Evolutionary conservation across 2,888 invertebrate species (phyloP), one percentile per base, ranked within the genome.

Genomic region (Ypsolopha sequella): DNA sequence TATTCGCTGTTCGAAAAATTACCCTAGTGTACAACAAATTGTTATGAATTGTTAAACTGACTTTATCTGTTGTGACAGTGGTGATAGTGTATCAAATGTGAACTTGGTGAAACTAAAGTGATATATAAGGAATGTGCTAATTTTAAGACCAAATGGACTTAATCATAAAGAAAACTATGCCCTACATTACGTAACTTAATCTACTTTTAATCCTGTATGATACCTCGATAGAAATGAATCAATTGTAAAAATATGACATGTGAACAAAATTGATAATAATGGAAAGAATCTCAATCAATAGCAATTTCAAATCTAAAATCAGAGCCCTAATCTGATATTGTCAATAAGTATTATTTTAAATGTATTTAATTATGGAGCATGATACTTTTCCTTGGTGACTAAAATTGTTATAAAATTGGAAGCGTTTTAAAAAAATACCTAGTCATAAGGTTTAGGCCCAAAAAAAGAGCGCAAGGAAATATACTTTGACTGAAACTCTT

Each of bases 1-100:
- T 87, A 87, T 87, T 86, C 87, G 87, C 87, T 88, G 80, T 68
- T 81, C 64, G 87, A 81, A 87, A 88, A 87, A 87, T 88, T 88
- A 76, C 61, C 54, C 59, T 59, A 60, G 60, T 66, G 65, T 56
- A 76, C 80, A 75, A 68, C 67, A 68, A 76, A 79, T 77, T 74
- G 24, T 24, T 78, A 14, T 76, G 78, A 80, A 24, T 24, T 24
- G 24, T 24, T 80, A 60, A 73, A 68, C 73, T 75, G 80, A 79
- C 80, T 65, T 70, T 75, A 63, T 56, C 24, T 24, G 24, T 63
- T 79, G 76, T 76, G 76, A 74, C 66, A 63, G 58, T 65, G 57
- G 58, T 60, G 61, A 68, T 63, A 66, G 66, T 51, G 49, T 35
- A 57, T 70, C 33, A 47, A 33, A 44, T 13, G 36, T 48, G 43